Evolutionary conservation across 2,888 invertebrate species (phyloP), one percentile per base, ranked within the genome.

Genomic region (Bhutanitis thaidina): DNA sequence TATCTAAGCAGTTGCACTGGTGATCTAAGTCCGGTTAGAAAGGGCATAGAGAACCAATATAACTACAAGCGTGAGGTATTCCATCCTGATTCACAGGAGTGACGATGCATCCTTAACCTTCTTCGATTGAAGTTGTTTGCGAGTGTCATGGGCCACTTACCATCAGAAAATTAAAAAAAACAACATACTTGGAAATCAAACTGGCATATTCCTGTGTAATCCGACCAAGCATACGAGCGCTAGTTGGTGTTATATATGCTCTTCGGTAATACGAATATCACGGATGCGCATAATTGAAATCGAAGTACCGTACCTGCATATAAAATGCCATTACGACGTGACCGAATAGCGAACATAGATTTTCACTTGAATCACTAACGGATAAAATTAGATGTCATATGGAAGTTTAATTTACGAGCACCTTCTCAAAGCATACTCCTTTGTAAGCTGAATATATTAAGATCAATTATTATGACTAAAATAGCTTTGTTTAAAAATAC

Each of bases 281-380:
- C 51, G 46, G 51, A 52, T 52, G 46, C 51, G 51, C 46, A 52
- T 52, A 52, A 52, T 52, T 52, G 51, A 52, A 52, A 52, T 52
- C 36, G 51, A 46, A 52, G 51, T 46, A 41, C 51, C 51, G 32
- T 52, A 52, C 51, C 51, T 52, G 51, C 51, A 52, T 52, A 52
- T 52, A 45, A 46, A 51, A 52, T 46, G 27, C 46, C 46, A 52
- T 41, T 46, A 46, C 51, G 30, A 52, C 51, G 51, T 52, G 51
- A 52, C 41, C 51, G 51, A 52, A 46, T 14, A 41, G 41, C 45
- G 46, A 46, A 52, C 46, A 52, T 41, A 46, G 46, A 52, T 52
- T 52, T 52, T 52, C 51, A 52, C 46, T 52, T 52, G 46, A 52
- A 52, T 41, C 51, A 43, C 46, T 46, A 46, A 37, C 16, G 46